Conservation (phyloP, 2,888 invertebrate genomes). For the Glyphotaelius pellucidus region DNA sequence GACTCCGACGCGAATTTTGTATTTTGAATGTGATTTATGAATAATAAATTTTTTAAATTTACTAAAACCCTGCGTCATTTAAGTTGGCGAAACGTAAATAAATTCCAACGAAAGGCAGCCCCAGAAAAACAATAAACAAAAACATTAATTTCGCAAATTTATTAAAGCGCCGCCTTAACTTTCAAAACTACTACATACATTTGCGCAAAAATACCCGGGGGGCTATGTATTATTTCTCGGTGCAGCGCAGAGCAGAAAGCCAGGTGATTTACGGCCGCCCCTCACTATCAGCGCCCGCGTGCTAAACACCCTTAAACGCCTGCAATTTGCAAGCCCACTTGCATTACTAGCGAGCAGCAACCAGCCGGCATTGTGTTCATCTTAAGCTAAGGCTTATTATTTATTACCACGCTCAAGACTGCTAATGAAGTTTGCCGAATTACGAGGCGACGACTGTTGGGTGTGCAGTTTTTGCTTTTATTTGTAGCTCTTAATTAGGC, state of each 20-base stretch:
- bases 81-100: background rate
- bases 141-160: background rate
- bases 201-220: background rate
- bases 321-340: conserved; percentile 9
- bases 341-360: background rate
- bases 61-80: background rate
- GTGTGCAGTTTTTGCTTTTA: background rate
- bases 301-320: conserved; percentile 14
- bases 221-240: background rate
- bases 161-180: background rate
- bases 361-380: background rate
- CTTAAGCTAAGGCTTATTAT: background rate
- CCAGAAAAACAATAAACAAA: background rate
- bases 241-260: background rate
- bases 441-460: background rate
- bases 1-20: no score
- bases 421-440: background rate
- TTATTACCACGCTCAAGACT: background rate
- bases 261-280: conserved; percentile 20
- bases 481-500: background rate
- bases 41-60: no score
- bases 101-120: conserved; percentile 10
- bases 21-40: no score
- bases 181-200: background rate
- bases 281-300: conserved; percentile 23